Evolutionary conservation across 2,113 vertebrate genomes (phyloP), one percentile per base, ranked within the genome.

Genomic region (Proteles cristata): DNA sequence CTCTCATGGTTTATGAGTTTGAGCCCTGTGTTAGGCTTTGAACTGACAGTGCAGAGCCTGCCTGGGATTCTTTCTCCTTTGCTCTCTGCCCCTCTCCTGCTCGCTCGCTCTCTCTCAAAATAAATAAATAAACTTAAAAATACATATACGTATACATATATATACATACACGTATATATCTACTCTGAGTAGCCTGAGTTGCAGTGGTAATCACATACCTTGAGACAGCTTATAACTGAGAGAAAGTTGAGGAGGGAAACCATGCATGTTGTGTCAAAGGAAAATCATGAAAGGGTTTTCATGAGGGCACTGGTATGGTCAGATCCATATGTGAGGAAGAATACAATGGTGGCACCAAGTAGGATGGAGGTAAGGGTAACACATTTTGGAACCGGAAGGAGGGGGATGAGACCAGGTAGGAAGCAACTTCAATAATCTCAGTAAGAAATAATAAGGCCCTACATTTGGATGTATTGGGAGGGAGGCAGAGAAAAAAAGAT

Each of bases 371-470:
- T 45, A 88, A 74, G n/a, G 71, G 4, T 58, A 88, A 90, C 31
- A 85, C 33, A 77, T 61, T 92, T 86, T 61, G 55, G 65, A 88
- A 84, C 1, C 66, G 28, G 23, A 84, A 53, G 43, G n/a, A 39
- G 35, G 33, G 4, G 43, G 61, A 92, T 96, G 63, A 87, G 55
- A 96, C 15, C 23, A 95, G 43, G 15, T 7, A 94, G 69, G 43
- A 95, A 96, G 76, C 80, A 93, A 89, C 33, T 63, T n/a, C 14
- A 96, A 94, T 53, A 85, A 90, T 77, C 35, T 81, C 76, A 14
- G 2, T 84, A 88, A 96, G 90, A 96, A 94, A 92, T 74, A 84
- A 50, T 81, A 90, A 96, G n/a, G 58, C 33, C 79, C 33, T 95
- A 69, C 14, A 80, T 45, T 83, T 81, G 68, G 86, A 63, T 84